These are phyloP conservation scores for Lasioglossum albipes DNA, from an alignment of 1,140 invertebrate genomes.

Conservation along the genomic window DNA sequence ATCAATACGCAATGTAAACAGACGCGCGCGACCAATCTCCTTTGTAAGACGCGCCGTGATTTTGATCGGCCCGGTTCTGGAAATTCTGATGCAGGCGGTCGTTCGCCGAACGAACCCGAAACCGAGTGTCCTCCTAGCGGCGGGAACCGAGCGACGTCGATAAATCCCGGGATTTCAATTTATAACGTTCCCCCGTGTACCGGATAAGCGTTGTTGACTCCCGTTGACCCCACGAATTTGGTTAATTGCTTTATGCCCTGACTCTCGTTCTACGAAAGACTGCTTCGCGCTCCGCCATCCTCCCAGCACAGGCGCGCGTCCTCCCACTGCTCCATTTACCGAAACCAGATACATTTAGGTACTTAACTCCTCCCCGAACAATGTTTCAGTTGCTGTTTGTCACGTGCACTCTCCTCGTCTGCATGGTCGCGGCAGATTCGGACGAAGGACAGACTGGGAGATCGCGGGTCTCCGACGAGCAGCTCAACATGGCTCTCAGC, in stretches of 20 bases:
- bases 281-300: too few species aligned
- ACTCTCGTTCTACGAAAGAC: too few species aligned
- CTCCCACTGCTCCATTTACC: too few species aligned
- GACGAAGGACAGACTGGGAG: constrained; percentile 57
- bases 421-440: constrained; percentile 35
- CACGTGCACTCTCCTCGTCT: constrained; percentile 29
- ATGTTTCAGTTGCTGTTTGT: constrained; percentile 53
- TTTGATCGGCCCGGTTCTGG: neutral
- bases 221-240: constrained; percentile 19
- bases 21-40: neutral
- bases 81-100: too few species aligned
- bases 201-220: neutral
- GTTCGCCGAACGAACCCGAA: too few species aligned
- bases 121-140: too few species aligned
- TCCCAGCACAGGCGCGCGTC: too few species aligned
- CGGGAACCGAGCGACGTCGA: neutral
- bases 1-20: neutral
- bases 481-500: constrained; percentile 83
- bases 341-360: too few species aligned
- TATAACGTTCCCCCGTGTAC: neutral
- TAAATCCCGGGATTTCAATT: constrained; percentile 9
- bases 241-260: neutral
- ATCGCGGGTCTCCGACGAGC: constrained; percentile 83
- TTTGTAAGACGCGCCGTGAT: neutral
- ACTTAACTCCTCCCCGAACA: constrained; percentile 16